Conservation (phyloP, 2,113 vertebrate species). For the Rhodinocichla rosea region DNA sequence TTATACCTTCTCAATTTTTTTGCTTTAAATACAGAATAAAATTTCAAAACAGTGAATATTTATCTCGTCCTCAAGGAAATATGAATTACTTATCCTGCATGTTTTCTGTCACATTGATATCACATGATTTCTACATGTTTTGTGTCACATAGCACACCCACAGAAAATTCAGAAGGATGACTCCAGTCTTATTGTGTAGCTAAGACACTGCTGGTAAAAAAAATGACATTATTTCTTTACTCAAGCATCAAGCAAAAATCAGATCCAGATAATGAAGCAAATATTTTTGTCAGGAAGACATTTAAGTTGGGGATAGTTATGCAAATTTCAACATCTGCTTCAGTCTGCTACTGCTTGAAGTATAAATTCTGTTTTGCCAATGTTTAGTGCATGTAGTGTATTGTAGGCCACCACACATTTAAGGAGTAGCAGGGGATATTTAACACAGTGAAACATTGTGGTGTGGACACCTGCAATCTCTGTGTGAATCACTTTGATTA, state of each 20-base stretch:
- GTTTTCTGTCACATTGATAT: background rate
- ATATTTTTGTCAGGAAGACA: background rate
- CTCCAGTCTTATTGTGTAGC: background rate
- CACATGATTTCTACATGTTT: background rate
- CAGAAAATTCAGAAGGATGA: background rate
- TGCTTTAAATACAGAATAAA: background rate
- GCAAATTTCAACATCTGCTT: background rate
- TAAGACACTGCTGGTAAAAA: background rate
- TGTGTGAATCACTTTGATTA: background rate
- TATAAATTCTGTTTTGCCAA: background rate
- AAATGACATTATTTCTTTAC: background rate
- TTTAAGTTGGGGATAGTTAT: background rate
- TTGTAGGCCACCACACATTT: background rate
- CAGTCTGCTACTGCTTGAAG: background rate
- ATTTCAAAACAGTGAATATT: background rate
- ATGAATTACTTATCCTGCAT: background rate
- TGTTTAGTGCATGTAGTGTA: background rate
- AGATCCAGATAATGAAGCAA: background rate
- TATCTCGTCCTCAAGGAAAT: background rate
- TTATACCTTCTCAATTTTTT: background rate
- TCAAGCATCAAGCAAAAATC: background rate
- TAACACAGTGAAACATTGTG: background rate
- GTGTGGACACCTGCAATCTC: background rate
- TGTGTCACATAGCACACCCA: background rate
- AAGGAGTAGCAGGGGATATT: background rate